phyloP scores from a whole-genome alignment of 2,113 vertebrate species.

The Panthera uncia region DNA sequence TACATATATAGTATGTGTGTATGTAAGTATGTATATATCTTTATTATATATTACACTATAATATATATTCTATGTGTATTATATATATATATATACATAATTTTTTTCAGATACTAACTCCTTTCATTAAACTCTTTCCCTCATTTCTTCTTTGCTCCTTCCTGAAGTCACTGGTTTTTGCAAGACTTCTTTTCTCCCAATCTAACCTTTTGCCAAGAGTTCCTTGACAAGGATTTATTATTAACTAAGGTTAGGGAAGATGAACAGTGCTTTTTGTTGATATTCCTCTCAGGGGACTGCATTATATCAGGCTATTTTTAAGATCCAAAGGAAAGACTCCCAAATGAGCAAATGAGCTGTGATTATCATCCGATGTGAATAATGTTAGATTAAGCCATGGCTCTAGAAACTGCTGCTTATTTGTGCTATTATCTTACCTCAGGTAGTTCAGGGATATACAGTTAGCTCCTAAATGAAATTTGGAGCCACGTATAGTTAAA shows the following conservation, averaged over 20 bases:
- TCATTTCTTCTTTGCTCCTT: background rate
- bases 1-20: background rate
- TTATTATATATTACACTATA: background rate
- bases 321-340: background rate
- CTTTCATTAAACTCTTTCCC: background rate
- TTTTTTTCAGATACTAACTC: background rate
- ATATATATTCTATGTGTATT: too few relatives aligned
- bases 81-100: background rate
- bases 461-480: background rate
- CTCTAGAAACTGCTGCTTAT: background rate
- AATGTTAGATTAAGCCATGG: background rate
- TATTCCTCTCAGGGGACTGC: background rate
- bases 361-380: background rate
- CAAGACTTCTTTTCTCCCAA: background rate
- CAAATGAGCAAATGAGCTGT: conserved; percentile 8
- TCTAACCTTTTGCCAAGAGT: background rate
- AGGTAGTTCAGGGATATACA: background rate
- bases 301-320: background rate
- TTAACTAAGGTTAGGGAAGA: background rate
- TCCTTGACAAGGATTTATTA: background rate
- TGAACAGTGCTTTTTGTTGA: background rate
- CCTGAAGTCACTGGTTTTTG: background rate
- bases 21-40: background rate
- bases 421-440: background rate
- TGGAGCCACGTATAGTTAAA: background rate